Conservation (phyloP, 23 tunicate species). For the Diplosoma virens region DNA sequence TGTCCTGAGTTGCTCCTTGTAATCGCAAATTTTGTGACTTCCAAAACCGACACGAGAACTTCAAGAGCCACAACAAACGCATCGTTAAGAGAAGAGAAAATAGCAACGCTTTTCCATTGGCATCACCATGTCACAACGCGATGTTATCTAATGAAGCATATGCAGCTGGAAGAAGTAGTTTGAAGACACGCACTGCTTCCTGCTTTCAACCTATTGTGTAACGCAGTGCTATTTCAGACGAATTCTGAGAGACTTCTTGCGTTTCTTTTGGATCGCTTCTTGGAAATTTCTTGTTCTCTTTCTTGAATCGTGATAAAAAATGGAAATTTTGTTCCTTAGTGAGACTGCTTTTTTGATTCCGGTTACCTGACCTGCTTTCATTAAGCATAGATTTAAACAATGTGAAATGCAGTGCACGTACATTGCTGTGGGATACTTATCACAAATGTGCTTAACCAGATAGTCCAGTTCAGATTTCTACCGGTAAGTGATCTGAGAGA, state of each 20-base stretch:
- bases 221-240: slow-evolving; percentile 8
- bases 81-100: too few species aligned
- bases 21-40: too few species aligned
- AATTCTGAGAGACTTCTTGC: slow-evolving; percentile 12
- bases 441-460: neutral
- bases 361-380: slow-evolving; percentile 14
- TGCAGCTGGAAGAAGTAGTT: slow-evolving; percentile 8
- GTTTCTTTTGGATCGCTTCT: neutral
- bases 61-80: too few species aligned
- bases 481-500: too few species aligned
- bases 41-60: too few species aligned
- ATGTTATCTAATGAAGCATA: slow-evolving; percentile 8
- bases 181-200: slow-evolving; percentile 19
- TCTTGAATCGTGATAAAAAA: slow-evolving; percentile 2
- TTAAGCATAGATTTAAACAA: slow-evolving; percentile 13
- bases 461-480: too few species aligned
- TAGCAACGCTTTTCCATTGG: too few species aligned
- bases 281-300: neutral
- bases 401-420: slow-evolving; percentile 17
- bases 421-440: slow-evolving; percentile 13
- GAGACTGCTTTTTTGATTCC: slow-evolving; percentile 17
- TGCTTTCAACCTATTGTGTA: slow-evolving; percentile 13
- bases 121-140: slow-evolving; percentile 17
- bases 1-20: too few species aligned
- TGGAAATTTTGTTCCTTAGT: slow-evolving; percentile 6